These are phyloP conservation scores for Drosophila elegans DNA, from an alignment of 1,140 invertebrate species.

Conservation along the genomic window DNA sequence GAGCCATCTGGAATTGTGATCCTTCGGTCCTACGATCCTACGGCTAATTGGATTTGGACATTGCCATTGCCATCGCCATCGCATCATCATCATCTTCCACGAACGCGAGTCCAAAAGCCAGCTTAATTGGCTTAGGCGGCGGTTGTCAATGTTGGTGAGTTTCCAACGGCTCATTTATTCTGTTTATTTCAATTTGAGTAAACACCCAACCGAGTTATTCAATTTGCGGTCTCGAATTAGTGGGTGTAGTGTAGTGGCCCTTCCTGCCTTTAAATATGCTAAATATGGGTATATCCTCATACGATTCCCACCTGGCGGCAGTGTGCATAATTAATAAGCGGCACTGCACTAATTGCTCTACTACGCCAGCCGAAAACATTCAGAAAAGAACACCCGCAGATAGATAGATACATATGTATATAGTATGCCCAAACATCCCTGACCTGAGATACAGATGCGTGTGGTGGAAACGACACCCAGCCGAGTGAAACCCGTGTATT, in stretches of 20 bases:
- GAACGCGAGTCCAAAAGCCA: conserved; percentile 16
- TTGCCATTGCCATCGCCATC: background rate
- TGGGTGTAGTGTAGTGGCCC: conserved; percentile 19
- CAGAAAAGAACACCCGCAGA: conserved; percentile 9
- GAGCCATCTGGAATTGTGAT: conserved; percentile 3
- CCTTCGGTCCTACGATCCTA: background rate
- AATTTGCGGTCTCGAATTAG: conserved; percentile 36
- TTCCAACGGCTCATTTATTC: conserved; percentile 30
- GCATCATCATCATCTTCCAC: conserved; percentile 36
- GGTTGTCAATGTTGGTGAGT: conserved; percentile 42
- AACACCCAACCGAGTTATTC: conserved; percentile 25
- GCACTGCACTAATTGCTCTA: conserved; percentile 35
- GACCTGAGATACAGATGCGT: conserved; percentile 39
- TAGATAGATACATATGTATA: background rate
- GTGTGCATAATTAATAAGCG: conserved; percentile 41
- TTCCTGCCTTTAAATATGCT: conserved; percentile 15
- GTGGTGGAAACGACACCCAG: conserved; percentile 28
- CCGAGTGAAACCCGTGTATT: conserved; percentile 36
- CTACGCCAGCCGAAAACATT: conserved; percentile 1
- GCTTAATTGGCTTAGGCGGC: conserved; percentile 46
- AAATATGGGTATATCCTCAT: background rate
- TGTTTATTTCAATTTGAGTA: conserved; percentile 41
- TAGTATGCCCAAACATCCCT: conserved; percentile 24
- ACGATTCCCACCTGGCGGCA: conserved; percentile 13
- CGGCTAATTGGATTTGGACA: conserved; percentile 37